Percentiles rank a stretch among this genome's conserved stretches.
These are phyloP conservation scores for Oligia latruncula DNA, from an alignment of 2,888 invertebrate species.

Conservation along the genomic window DNA sequence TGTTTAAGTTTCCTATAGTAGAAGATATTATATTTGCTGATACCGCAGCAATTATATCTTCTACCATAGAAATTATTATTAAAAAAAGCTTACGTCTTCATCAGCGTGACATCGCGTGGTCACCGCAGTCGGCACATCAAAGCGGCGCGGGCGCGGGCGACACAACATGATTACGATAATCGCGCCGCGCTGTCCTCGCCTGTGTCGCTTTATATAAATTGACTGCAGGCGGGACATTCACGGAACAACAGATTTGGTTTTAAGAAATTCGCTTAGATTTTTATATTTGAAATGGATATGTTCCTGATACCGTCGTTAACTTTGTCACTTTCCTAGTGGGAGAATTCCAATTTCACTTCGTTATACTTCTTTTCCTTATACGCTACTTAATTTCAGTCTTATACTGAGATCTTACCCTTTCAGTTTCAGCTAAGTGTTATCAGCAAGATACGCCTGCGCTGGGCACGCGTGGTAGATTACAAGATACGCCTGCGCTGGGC, in stretches of 20 bases:
- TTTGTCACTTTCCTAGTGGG: neutral
- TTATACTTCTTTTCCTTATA: neutral
- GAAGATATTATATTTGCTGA: neutral
- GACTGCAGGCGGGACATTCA: slow-evolving; percentile 61
- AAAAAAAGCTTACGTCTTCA: slow-evolving; percentile 5
- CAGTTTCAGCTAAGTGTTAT: neutral
- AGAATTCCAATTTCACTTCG: neutral
- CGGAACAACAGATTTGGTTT: neutral
- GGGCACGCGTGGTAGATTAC: too few species aligned
- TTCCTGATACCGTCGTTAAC: neutral
- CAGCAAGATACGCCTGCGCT: too few species aligned
- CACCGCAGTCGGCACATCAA: slow-evolving; percentile 73
- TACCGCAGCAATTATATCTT: neutral
- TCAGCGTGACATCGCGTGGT: slow-evolving; percentile 54
- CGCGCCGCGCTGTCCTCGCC: slow-evolving; percentile 73
- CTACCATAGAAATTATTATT: neutral
- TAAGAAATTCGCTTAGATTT: neutral
- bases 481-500: too few species aligned
- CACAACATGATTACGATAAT: slow-evolving; percentile 77
- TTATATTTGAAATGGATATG: neutral
- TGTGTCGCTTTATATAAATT: slow-evolving; percentile 69
- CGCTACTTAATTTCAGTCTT: neutral
- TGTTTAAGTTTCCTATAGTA: neutral
- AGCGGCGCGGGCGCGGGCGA: slow-evolving; percentile 69
- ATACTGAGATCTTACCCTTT: neutral